Conservation (phyloP, 2,888 invertebrate species). For the Eurois occulta region DNA sequence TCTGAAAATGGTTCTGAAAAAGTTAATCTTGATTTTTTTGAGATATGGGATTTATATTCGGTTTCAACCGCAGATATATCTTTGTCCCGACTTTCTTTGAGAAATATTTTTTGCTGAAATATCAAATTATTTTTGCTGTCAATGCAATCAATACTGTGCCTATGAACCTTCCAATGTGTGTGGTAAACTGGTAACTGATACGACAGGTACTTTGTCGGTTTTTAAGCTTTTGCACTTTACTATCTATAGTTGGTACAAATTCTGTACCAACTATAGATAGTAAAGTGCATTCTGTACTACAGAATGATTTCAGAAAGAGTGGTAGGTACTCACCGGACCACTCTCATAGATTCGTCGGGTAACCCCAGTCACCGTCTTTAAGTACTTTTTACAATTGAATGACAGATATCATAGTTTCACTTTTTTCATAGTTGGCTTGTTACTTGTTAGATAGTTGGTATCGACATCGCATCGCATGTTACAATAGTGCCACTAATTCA, state of each 20-base stretch:
- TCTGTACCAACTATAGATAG: no score
- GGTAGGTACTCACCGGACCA: not conserved
- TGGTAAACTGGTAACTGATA: no score
- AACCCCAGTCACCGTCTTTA: conserved; percentile 9
- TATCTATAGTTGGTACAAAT: no score
- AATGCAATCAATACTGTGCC: not conserved
- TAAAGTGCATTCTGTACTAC: no score
- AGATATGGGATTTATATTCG: not conserved
- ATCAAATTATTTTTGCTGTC: not conserved
- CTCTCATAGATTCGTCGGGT: not conserved
- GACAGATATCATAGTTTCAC: conserved; percentile 61
- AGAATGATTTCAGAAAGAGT: conserved; percentile 11
- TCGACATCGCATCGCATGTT: conserved; percentile 84
- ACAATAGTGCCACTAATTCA: conserved; percentile 76
- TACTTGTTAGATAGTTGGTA: conserved; percentile 68
- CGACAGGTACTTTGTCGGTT: not conserved
- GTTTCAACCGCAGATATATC: not conserved
- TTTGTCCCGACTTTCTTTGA: not conserved
- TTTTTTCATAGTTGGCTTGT: conserved; percentile 58
- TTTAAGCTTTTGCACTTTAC: not conserved
- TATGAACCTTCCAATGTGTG: not conserved
- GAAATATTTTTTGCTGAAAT: not conserved
- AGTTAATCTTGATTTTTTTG: not conserved
- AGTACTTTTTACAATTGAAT: conserved; percentile 28
- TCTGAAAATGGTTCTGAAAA: not conserved